Percentiles rank a stretch among this genome's conserved stretches.
These are phyloP conservation scores for Melinaea marsaeus DNA, from an alignment of 2,888 invertebrate genomes.

Conservation along the genomic window DNA sequence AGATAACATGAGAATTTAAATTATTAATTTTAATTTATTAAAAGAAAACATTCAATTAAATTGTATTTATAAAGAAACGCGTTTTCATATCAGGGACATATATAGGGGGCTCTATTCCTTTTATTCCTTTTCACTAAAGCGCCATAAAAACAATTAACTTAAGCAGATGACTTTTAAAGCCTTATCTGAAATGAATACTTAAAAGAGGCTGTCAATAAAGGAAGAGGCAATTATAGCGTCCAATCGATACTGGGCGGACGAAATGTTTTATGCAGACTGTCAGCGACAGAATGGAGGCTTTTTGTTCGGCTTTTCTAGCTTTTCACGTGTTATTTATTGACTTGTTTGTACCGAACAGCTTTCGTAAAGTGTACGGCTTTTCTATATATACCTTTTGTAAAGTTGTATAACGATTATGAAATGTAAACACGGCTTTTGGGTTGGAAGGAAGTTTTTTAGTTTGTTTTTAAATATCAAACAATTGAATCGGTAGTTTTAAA, in stretches of 20 bases:
- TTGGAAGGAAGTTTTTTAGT: not conserved
- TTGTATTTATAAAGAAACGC: too few relatives aligned
- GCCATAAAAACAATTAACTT: not conserved
- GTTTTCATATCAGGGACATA: too few relatives aligned
- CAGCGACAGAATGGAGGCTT: slow-evolving; percentile 18
- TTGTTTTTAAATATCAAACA: not conserved
- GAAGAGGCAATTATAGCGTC: slow-evolving; percentile 57
- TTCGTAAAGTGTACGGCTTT: not conserved
- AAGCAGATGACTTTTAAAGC: slow-evolving; percentile 24
- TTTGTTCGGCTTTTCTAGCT: slow-evolving; percentile 20
- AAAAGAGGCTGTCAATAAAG: slow-evolving; percentile 53
- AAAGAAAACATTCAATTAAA: too few relatives aligned
- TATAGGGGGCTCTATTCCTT: too few relatives aligned
- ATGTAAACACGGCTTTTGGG: too few relatives aligned
- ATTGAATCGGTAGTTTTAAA: not conserved
- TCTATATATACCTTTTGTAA: not conserved
- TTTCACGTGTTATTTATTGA: slow-evolving; percentile 9
- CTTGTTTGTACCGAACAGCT: not conserved
- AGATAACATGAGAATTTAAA: too few relatives aligned
- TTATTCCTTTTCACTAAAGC: not conserved
- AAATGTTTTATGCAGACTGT: slow-evolving; percentile 32
- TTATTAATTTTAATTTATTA: too few relatives aligned
- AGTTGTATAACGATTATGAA: too few relatives aligned
- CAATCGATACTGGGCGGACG: slow-evolving; percentile 49
- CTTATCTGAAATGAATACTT: slow-evolving; percentile 30